Evolutionary conservation across 1,140 invertebrate species (phyloP), one percentile per base, ranked within the genome.

Genomic region (Limonius californicus): DNA sequence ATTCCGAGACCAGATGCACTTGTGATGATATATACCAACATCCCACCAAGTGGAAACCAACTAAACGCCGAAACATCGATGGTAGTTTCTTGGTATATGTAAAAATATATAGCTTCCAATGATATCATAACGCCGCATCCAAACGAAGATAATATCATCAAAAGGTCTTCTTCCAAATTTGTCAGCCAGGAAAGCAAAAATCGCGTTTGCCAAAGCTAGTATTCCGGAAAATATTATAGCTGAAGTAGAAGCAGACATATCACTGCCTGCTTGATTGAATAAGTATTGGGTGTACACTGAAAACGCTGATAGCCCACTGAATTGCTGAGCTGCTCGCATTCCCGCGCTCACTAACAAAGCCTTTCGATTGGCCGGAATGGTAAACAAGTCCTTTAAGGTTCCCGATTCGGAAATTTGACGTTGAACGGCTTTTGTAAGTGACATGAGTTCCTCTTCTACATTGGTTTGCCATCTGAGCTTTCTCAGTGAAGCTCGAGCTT

Each of bases 401-500:
- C n/a, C n/a, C n/a, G n/a, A n/a, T n/a, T n/a, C n/a, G n/a, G n/a
- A n/a, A n/a, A n/a, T n/a, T n/a, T 69, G 68, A 0, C 66, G 39
- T 12, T 68, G 43, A 6, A 70, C 68, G 47, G 66, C 68, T 2
- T 9, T 27, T 47, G 63, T 63, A 39, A 68, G 62, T 12, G 19
- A 30, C n/a, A 16, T 23, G 15, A 68, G 68, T n/a, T n/a, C n/a
- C n/a, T n/a, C n/a, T n/a, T n/a, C n/a, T n/a, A n/a, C n/a, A n/a
- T n/a, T n/a, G n/a, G n/a, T n/a, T n/a, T n/a, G n/a, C n/a, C n/a
- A n/a, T n/a, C n/a, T n/a, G n/a, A n/a, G n/a, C n/a, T n/a, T 43
- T 70, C 68, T 14, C 43, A 70, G 43, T 0, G 67, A 54, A 12
- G 62, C 35, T 19, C 47, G 54, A 6, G 68, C 68, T 32, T 64